Percentiles rank a stretch among this genome's conserved stretches.
These are phyloP conservation scores for Ctenochaetus hawaiiensis DNA, from an alignment of 2,797 vertebrate species.

Conservation along the genomic window DNA sequence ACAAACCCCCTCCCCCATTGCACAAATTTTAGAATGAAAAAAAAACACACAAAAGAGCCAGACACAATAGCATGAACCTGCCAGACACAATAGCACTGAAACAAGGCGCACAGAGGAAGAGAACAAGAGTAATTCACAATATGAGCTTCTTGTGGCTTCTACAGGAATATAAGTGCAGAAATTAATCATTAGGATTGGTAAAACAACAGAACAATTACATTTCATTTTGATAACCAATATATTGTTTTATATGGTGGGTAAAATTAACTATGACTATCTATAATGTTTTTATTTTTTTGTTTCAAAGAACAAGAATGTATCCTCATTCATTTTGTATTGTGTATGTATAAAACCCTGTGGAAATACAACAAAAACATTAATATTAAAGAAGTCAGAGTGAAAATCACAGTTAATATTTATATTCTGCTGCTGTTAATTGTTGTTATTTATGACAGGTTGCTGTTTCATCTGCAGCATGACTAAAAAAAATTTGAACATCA, in stretches of 20 bases:
- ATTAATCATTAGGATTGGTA: slow-evolving; percentile 11
- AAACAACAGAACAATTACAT: slow-evolving; percentile 12
- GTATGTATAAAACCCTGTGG: background rate
- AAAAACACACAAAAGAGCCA: slow-evolving; percentile 52
- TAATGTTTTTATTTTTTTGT: background rate
- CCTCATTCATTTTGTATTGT: background rate
- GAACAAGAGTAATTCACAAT: slow-evolving; percentile 22
- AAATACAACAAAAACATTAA: slow-evolving; percentile 1
- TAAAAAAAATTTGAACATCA: slow-evolving; percentile 4
- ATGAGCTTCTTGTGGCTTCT: background rate
- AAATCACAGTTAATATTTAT: background rate
- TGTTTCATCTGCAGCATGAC: background rate
- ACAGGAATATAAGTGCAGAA: background rate
- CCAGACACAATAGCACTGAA: slow-evolving; percentile 52
- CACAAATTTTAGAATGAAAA: slow-evolving; percentile 20
- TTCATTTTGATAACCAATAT: slow-evolving; percentile 10
- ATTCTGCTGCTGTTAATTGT: too few species aligned
- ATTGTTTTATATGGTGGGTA: background rate
- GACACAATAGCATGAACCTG: slow-evolving; percentile 62
- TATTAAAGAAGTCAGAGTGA: background rate
- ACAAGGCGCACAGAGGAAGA: slow-evolving; percentile 24
- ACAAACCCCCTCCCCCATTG: background rate
- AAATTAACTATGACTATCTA: background rate
- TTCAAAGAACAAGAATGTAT: background rate
- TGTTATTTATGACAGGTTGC: background rate